These are phyloP conservation scores for Andrena praecox DNA, from an alignment of 2,888 invertebrate genomes.

Conservation along the genomic window DNA sequence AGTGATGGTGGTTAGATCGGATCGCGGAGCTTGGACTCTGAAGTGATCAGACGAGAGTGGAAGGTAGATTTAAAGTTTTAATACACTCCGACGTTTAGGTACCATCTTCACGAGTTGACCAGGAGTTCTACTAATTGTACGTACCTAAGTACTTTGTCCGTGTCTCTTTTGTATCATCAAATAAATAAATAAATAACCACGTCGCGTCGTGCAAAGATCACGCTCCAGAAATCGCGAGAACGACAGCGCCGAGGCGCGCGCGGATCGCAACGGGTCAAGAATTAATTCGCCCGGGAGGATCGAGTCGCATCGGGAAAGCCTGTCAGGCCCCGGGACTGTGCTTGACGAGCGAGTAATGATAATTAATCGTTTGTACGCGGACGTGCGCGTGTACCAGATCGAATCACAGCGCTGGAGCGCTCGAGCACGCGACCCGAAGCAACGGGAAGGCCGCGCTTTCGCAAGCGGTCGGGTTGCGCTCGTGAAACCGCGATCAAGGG, in stretches of 20 bases:
- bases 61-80: no score
- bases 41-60: no score
- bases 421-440: slow-evolving; percentile 18
- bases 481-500: slow-evolving; percentile 19
- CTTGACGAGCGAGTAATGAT: slow-evolving; percentile 57
- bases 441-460: slow-evolving; percentile 26
- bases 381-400: slow-evolving; percentile 47
- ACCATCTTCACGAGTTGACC: no score
- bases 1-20: neutral
- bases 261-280: slow-evolving; percentile 27
- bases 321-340: slow-evolving; percentile 38
- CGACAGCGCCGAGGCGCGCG: slow-evolving; percentile 9
- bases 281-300: slow-evolving; percentile 36
- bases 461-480: slow-evolving; percentile 2
- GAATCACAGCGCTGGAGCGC: slow-evolving; percentile 27
- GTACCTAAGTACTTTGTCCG: no score
- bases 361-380: slow-evolving; percentile 56
- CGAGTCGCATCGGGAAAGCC: slow-evolving; percentile 44
- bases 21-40: neutral
- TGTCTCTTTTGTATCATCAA: no score
- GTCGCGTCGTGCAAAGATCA: slow-evolving; percentile 14
- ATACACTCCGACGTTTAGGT: no score
- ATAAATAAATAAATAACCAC: neutral
- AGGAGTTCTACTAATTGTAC: no score
- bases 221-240: slow-evolving; percentile 31